A percentile compares a stretch with the other conserved stretches of the same genome.
Evolutionary conservation across 2,888 invertebrate genomes (phyloP).

Genomic region (Andrena bicolor): DNA sequence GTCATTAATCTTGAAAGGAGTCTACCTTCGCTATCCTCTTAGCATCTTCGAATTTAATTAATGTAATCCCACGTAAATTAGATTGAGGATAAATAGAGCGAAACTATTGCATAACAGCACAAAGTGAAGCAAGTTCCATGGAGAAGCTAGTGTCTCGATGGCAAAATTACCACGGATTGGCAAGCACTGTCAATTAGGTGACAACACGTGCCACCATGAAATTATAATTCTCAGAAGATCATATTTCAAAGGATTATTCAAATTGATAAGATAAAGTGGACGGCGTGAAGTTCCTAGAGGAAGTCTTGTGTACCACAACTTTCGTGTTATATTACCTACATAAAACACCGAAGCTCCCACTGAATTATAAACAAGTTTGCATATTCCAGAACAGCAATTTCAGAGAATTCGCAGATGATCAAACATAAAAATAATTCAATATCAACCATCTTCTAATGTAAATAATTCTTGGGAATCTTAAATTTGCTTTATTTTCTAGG

Average conservation of each 20-base stretch:
- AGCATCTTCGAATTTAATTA: constrained; percentile 59
- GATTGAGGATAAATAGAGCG: constrained; percentile 18
- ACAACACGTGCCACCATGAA: neutral
- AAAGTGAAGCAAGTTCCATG: neutral
- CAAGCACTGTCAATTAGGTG: neutral
- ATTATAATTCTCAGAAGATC: neutral
- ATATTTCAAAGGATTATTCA: constrained; percentile 14
- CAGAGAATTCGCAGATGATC: no score
- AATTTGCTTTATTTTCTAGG: no score
- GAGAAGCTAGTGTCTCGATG: neutral
- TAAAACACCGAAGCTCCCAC: no score
- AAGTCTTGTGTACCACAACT: neutral
- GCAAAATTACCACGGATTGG: neutral
- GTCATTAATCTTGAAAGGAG: constrained; percentile 56
- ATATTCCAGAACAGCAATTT: no score
- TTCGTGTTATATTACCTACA: no score
- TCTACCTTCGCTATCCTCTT: constrained; percentile 37
- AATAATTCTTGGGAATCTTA: no score
- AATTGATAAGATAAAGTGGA: neutral
- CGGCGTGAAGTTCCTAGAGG: neutral
- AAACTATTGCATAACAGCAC: neutral
- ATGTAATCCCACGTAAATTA: constrained; percentile 41
- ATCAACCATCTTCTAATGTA: neutral
- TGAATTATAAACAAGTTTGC: no score
- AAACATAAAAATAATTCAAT: neutral